These are phyloP conservation scores for Rhagonycha fulva DNA, from an alignment of 2,888 invertebrate genomes.

Conservation along the genomic window DNA sequence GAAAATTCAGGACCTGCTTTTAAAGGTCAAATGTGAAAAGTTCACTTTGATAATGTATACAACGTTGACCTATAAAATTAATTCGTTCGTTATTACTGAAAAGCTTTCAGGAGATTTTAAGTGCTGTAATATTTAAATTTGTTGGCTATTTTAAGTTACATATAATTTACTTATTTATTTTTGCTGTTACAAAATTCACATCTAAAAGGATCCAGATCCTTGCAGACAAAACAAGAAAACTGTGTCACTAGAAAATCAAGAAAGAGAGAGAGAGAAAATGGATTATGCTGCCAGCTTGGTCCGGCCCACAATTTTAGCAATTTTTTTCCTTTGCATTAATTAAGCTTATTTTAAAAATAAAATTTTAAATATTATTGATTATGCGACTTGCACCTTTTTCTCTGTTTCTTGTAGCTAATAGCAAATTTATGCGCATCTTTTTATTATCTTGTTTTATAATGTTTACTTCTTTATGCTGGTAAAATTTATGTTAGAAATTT, in stretches of 20 bases:
- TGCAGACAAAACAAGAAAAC: neutral
- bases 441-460: neutral
- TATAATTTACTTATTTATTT: neutral
- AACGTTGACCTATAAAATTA: slow-evolving; percentile 17
- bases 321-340: neutral
- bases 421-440: no score
- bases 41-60: slow-evolving; percentile 20
- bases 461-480: neutral
- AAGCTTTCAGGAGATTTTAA: neutral
- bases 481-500: neutral
- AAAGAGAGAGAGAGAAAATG: neutral
- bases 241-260: neutral
- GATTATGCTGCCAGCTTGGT: neutral
- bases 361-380: neutral
- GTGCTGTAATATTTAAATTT: neutral
- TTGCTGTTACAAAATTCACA: neutral
- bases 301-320: neutral
- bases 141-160: neutral
- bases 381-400: neutral
- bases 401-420: neutral
- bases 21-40: slow-evolving; percentile 32
- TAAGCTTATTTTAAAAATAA: neutral
- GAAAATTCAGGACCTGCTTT: slow-evolving; percentile 25
- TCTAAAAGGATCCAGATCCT: neutral
- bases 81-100: neutral